A percentile compares a stretch with the other conserved stretches of the same genome.
phyloP scores from a whole-genome alignment of 1,140 invertebrate species.

The Drosophila kurseongensis region DNA sequence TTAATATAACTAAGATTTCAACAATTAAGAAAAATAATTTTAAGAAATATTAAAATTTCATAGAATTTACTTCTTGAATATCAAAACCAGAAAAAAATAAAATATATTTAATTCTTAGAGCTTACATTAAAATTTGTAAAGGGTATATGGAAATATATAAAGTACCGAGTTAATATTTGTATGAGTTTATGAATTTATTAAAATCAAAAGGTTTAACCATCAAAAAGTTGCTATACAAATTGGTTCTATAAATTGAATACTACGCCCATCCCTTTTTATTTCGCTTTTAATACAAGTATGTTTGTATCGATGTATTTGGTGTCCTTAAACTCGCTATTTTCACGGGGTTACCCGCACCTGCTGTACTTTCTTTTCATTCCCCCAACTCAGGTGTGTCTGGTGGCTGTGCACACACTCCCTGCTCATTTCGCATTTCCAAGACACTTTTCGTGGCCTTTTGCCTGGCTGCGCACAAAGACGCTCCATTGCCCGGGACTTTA shows the following conservation, averaged over 20 bases:
- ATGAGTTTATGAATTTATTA: too few relatives aligned
- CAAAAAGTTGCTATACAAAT: not conserved
- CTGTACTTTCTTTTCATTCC: conserved; percentile 1
- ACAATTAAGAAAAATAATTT: too few relatives aligned
- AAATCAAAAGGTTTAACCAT: too few relatives aligned
- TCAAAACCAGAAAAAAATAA: too few relatives aligned
- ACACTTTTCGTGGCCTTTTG: conserved; percentile 58
- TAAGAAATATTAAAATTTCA: too few relatives aligned
- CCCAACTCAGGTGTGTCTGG: conserved; percentile 13
- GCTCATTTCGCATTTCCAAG: conserved; percentile 27
- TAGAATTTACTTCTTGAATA: too few relatives aligned
- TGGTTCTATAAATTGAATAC: not conserved
- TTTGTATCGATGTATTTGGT: not conserved
- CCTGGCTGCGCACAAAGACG: conserved; percentile 49
- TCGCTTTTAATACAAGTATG: conserved; percentile 1
- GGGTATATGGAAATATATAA: too few relatives aligned
- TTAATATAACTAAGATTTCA: too few relatives aligned
- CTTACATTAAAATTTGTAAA: too few relatives aligned
- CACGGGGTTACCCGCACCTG: not conserved
- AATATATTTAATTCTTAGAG: too few relatives aligned
- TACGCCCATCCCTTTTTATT: not conserved
- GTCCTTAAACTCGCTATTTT: conserved; percentile 6
- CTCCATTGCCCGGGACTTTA: conserved; percentile 13
- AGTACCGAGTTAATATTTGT: too few relatives aligned
- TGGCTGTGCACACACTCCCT: not conserved